Conservation (phyloP, 1,140 invertebrate species). For the Drosophila mayri region DNA sequence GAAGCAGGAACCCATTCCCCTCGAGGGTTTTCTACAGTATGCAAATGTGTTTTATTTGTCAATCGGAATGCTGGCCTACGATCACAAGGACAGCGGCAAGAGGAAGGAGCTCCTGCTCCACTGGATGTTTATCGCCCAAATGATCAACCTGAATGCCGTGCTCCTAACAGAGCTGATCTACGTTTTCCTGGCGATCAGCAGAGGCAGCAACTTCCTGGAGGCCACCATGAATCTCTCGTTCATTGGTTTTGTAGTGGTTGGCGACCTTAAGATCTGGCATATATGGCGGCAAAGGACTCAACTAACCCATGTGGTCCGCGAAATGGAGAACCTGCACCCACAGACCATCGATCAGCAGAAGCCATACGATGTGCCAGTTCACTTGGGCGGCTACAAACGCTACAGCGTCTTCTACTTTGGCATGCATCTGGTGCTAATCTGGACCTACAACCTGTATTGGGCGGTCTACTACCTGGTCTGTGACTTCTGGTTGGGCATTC, state of each 20-base stretch:
- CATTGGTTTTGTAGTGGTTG: slow-evolving; percentile 71
- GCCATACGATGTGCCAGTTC: slow-evolving; percentile 22
- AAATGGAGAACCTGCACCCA: slow-evolving; percentile 60
- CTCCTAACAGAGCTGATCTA: slow-evolving; percentile 64
- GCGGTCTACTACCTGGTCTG: slow-evolving; percentile 63
- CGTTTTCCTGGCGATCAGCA: slow-evolving; percentile 60
- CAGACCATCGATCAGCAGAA: slow-evolving; percentile 9
- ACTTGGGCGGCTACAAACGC: slow-evolving; percentile 38
- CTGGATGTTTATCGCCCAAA: slow-evolving; percentile 40
- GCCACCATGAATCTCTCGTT: slow-evolving; percentile 75
- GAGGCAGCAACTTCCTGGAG: slow-evolving; percentile 66
- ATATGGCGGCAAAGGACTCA: slow-evolving; percentile 43
- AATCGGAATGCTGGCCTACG: slow-evolving; percentile 70
- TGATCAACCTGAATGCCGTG: slow-evolving; percentile 64
- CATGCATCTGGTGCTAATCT: slow-evolving; percentile 63
- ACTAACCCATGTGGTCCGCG: slow-evolving; percentile 45
- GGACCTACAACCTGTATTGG: slow-evolving; percentile 76
- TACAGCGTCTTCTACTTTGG: slow-evolving; percentile 60
- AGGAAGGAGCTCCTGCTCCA: slow-evolving; percentile 26
- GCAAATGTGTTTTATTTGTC: slow-evolving; percentile 64
- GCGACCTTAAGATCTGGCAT: slow-evolving; percentile 65
- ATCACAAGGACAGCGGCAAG: slow-evolving; percentile 13
- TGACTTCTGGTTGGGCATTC: slow-evolving; percentile 59
- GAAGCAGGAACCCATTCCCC: slow-evolving; percentile 7
- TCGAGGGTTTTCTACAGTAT: slow-evolving; percentile 48